phyloP scores from a whole-genome alignment of 2,797 vertebrate genomes.

The Champsocephalus esox region DNA sequence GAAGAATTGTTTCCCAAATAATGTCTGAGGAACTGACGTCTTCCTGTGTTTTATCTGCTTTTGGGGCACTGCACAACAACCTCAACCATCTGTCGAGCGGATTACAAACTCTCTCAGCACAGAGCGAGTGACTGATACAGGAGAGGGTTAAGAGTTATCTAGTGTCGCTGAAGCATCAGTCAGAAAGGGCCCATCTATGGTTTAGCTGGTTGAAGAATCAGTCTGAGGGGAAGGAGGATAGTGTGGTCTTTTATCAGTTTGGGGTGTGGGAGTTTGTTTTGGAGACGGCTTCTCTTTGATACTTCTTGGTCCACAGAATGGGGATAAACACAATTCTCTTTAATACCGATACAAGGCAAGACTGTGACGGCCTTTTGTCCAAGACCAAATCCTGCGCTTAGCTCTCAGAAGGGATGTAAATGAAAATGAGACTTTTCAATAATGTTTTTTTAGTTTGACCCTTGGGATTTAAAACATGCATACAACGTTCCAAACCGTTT shows the following conservation, averaged over 20 bases:
- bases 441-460: too few relatives aligned
- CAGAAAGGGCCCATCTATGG: constrained; percentile 29
- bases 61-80: not conserved
- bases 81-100: constrained; percentile 14
- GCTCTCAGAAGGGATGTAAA: not conserved
- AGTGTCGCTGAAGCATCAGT: constrained; percentile 38
- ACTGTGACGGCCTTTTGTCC: constrained; percentile 1
- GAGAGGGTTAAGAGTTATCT: constrained; percentile 31
- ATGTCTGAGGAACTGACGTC: not conserved
- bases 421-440: too few relatives aligned
- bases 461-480: too few relatives aligned
- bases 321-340: not conserved
- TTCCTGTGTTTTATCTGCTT: not conserved
- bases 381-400: not conserved
- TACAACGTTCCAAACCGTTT: too few relatives aligned
- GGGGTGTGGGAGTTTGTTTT: constrained; percentile 14
- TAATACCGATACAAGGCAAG: not conserved
- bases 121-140: constrained; percentile 15
- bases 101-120: constrained; percentile 26
- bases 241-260: constrained; percentile 29
- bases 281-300: constrained; percentile 32
- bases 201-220: constrained; percentile 30
- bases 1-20: not conserved
- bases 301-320: constrained; percentile 17
- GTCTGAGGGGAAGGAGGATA: constrained; percentile 19